A percentile compares a stretch with the other conserved stretches of the same genome.
These are phyloP conservation scores for Drosophila limbata DNA, from an alignment of 2,888 invertebrate genomes.

Conservation along the genomic window DNA sequence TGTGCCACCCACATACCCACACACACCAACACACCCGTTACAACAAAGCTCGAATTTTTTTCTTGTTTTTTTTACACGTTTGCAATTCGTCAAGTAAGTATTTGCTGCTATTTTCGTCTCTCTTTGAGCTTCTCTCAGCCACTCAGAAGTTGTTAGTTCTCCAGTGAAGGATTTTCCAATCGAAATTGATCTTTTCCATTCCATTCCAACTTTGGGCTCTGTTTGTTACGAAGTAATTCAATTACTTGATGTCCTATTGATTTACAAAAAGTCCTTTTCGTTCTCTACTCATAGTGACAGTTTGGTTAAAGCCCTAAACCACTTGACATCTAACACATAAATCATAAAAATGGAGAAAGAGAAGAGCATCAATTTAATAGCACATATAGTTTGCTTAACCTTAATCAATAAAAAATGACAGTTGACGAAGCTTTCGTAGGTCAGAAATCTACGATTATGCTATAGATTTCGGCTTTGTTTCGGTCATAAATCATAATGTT, in stretches of 20 bases:
- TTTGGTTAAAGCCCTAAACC: slow-evolving; percentile 1
- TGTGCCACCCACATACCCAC: slow-evolving; percentile 18
- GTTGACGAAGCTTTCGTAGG: not conserved
- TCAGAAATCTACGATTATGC: not conserved
- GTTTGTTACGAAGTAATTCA: slow-evolving; percentile 26
- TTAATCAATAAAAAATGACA: not conserved
- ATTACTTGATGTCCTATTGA: slow-evolving; percentile 24
- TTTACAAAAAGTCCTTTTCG: slow-evolving; percentile 3
- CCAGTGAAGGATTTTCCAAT: slow-evolving; percentile 12
- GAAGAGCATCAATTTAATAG: not conserved
- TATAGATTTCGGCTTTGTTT: too few species aligned
- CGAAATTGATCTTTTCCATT: slow-evolving; percentile 16
- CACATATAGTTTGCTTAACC: not conserved
- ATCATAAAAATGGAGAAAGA: slow-evolving; percentile 5
- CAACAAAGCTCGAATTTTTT: slow-evolving; percentile 9
- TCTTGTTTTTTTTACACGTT: not conserved
- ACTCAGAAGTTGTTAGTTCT: slow-evolving; percentile 5
- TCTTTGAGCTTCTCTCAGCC: not conserved
- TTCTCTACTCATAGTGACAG: not conserved
- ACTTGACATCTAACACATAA: slow-evolving; percentile 5
- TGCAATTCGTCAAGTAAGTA: slow-evolving; percentile 15
- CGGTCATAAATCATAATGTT: too few species aligned
- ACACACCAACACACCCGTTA: slow-evolving; percentile 8
- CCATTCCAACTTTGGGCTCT: not conserved
- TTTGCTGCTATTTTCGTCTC: slow-evolving; percentile 4